Percentiles rank a stretch among this genome's conserved stretches.
Evolutionary conservation across 2,888 invertebrate species (phyloP).

Genomic region (Mayetiola destructor): DNA sequence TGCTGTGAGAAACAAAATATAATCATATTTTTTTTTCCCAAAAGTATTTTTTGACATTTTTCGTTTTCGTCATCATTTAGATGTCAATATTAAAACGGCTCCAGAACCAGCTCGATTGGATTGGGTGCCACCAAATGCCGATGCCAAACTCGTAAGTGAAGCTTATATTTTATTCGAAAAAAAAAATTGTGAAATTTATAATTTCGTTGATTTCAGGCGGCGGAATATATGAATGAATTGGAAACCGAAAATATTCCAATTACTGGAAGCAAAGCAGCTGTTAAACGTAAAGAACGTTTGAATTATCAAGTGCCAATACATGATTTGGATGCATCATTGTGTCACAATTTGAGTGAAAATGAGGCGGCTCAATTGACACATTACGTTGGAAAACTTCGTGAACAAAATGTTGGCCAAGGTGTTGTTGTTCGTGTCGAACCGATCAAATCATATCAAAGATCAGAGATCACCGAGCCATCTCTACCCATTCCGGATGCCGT

Average conservation of each 20-base stretch:
- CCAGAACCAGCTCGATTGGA: conserved; percentile 54
- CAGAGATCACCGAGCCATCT: neutral
- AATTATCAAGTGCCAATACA: conserved; percentile 75
- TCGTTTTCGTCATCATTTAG: conserved; percentile 19
- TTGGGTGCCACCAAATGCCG: conserved; percentile 59
- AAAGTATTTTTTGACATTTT: neutral
- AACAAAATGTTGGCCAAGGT: conserved; percentile 59
- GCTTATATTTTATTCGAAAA: neutral
- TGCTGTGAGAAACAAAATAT: conserved; percentile 48
- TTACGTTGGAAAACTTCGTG: conserved; percentile 47
- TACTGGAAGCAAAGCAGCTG: conserved; percentile 65
- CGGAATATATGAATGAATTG: conserved; percentile 50
- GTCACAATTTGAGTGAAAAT: conserved; percentile 34
- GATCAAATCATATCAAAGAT: conserved; percentile 32
- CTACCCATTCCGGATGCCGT: neutral
- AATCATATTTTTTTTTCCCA: conserved; percentile 13
- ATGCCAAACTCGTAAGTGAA: conserved; percentile 43
- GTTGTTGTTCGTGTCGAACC: conserved; percentile 44
- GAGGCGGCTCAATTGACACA: conserved; percentile 42
- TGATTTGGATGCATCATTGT: conserved; percentile 49
- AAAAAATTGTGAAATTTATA: no score
- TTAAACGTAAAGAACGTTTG: conserved; percentile 60
- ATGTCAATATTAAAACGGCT: conserved; percentile 38
- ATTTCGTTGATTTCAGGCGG: conserved; percentile 29
- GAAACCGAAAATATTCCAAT: conserved; percentile 63